Conservation (phyloP, 2,888 invertebrate genomes). For the Dioctria rufipes region DNA sequence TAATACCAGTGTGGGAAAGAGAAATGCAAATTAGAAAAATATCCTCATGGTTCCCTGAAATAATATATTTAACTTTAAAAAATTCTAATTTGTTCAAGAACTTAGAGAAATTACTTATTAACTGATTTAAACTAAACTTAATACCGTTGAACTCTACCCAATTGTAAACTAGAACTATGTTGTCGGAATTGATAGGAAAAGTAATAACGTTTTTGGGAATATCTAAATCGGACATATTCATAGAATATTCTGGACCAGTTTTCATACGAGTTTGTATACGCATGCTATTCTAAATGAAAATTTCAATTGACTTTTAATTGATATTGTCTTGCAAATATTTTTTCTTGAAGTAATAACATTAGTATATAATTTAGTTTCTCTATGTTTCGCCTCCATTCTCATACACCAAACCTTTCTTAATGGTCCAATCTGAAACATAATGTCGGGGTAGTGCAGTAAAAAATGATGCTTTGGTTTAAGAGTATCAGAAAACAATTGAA, state of each 20-base stretch:
- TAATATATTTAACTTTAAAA: neutral
- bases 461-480: constrained; percentile 50
- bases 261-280: neutral
- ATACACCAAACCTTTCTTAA: no score
- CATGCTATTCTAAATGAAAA: neutral
- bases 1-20: no score
- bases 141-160: neutral
- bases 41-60: neutral
- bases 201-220: neutral
- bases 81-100: neutral
- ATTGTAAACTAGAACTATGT: neutral
- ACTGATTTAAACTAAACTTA: neutral
- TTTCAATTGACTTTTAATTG: neutral
- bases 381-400: no score
- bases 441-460: constrained; percentile 9
- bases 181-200: neutral
- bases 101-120: neutral
- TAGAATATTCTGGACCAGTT: constrained; percentile 13
- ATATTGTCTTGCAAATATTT: no score
- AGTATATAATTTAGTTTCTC: no score
- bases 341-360: no score
- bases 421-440: no score
- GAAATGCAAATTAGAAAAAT: no score
- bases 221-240: constrained; percentile 1
- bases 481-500: constrained; percentile 19